Conservation (phyloP, 2,113 vertebrate genomes). For the Elachura formosa region DNA sequence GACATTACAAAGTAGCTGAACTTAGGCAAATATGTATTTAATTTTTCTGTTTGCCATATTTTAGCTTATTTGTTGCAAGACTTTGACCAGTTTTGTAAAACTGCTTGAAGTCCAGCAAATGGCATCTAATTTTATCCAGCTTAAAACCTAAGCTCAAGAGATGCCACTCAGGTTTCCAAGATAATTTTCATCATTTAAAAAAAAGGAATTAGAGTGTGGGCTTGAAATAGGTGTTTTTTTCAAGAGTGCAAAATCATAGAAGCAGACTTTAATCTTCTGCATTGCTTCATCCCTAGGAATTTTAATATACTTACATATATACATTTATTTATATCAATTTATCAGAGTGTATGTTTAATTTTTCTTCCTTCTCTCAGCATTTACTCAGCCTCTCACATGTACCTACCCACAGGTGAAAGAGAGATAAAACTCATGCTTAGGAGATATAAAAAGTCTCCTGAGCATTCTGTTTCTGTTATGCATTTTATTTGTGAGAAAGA, state of each 20-base stretch:
- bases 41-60: not conserved
- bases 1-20: not conserved
- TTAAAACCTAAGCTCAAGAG: not conserved
- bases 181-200: not conserved
- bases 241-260: not conserved
- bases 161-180: not conserved
- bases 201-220: not conserved
- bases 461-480: not conserved
- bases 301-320: not conserved
- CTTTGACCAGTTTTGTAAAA: not conserved
- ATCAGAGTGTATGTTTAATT: not conserved
- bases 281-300: not conserved
- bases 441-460: not conserved
- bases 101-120: not conserved
- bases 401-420: not conserved
- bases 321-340: not conserved
- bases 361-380: not conserved
- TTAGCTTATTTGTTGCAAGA: not conserved
- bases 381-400: not conserved
- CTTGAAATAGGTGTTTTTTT: not conserved
- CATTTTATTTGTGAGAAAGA: not conserved
- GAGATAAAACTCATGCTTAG: not conserved
- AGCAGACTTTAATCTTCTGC: rapidly evolving
- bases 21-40: not conserved
- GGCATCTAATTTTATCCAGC: not conserved